phyloP scores from a whole-genome alignment of 2,888 invertebrate species.

The Eupithecia insigniata region DNA sequence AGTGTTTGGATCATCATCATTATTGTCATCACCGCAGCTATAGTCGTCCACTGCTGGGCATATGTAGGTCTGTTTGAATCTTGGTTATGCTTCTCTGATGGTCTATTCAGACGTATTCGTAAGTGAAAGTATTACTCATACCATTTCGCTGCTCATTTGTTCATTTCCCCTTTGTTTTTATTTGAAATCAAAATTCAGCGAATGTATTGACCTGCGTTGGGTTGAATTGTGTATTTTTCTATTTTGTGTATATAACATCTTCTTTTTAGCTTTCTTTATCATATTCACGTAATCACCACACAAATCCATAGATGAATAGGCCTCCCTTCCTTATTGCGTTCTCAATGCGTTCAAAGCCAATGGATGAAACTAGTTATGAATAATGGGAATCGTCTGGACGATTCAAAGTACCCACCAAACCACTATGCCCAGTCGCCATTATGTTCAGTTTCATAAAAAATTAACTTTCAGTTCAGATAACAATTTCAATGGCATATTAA shows the following conservation, averaged over 20 bases:
- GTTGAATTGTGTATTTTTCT: no score
- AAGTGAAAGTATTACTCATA: no score
- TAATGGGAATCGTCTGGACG: background rate
- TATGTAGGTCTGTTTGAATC: background rate
- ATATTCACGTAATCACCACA: background rate
- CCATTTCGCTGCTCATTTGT: no score
- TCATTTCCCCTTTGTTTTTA: no score
- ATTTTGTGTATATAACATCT: no score
- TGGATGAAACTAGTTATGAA: background rate
- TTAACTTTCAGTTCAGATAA: conserved; percentile 38
- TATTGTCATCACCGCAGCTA: background rate
- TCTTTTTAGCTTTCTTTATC: background rate
- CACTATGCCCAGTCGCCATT: background rate
- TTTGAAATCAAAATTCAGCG: no score
- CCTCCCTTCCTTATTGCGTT: background rate
- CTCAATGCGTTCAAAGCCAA: background rate
- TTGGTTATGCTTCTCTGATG: background rate
- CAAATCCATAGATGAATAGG: background rate
- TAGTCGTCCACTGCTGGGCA: background rate
- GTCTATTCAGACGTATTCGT: no score
- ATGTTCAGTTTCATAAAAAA: background rate
- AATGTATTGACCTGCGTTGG: no score
- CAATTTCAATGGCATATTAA: conserved; percentile 7
- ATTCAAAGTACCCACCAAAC: background rate
- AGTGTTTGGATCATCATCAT: conserved; percentile 35